Evolutionary conservation across 1,140 invertebrate genomes (phyloP).

Genomic region (Schlechtendalia chinensis): DNA sequence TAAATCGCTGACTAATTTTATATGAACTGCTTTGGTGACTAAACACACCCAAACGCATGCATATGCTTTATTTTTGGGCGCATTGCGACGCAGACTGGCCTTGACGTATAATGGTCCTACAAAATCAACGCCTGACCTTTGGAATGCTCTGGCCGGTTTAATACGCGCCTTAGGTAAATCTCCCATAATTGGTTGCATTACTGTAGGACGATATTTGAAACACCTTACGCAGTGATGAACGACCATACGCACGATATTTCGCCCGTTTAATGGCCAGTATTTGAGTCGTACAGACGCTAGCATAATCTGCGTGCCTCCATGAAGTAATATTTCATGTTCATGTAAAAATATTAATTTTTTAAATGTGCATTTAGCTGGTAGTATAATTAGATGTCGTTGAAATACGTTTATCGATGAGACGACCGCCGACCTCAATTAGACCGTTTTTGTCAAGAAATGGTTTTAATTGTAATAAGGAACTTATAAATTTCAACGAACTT

Average conservation of each 20-base stretch:
- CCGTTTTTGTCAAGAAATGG: not conserved
- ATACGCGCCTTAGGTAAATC: no score
- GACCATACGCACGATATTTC: not conserved
- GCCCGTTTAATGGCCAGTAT: conserved; percentile 4
- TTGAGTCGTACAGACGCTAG: not conserved
- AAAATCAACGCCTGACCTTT: no score
- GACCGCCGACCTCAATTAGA: not conserved
- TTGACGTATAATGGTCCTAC: not conserved
- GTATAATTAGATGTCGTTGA: not conserved
- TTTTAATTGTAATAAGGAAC: not conserved
- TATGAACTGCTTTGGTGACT: not conserved
- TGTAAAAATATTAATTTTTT: not conserved
- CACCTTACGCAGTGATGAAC: not conserved
- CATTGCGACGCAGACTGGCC: not conserved
- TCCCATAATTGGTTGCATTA: not conserved
- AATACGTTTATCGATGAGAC: not conserved
- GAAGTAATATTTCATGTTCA: not conserved
- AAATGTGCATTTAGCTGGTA: not conserved
- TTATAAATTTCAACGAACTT: not conserved
- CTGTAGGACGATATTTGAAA: not conserved
- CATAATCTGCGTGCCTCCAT: not conserved
- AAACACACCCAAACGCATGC: conserved; percentile 20
- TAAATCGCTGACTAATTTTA: conserved; percentile 17
- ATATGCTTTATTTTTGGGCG: conserved; percentile 8
- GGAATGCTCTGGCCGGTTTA: no score